Percentiles rank a stretch among this genome's conserved stretches.
Evolutionary conservation across 2,888 invertebrate genomes (phyloP).

Genomic region (Busseola fusca): DNA sequence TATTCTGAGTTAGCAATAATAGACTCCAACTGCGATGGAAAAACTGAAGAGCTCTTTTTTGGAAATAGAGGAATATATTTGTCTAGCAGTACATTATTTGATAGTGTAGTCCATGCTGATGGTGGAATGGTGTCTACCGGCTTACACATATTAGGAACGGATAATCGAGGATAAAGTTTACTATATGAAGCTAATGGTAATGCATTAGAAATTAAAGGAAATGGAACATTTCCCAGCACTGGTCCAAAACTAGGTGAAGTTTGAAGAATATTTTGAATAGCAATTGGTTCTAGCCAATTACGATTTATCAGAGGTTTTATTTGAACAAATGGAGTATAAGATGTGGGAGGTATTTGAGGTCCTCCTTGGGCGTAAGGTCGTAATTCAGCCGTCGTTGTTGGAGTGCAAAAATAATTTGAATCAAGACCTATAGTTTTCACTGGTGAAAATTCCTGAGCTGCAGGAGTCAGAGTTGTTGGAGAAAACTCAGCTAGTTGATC

Average conservation of each 20-base stretch:
- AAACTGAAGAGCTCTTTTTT: background rate
- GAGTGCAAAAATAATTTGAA: background rate
- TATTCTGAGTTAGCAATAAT: background rate
- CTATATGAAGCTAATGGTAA: background rate
- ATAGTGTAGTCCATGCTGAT: background rate
- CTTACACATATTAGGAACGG: background rate
- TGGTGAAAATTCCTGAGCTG: background rate
- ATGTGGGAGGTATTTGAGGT: background rate
- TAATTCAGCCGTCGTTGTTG: background rate
- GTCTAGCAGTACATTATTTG: background rate
- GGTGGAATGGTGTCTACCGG: background rate
- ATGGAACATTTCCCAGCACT: background rate
- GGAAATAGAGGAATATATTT: conserved; percentile 2
- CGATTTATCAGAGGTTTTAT: background rate
- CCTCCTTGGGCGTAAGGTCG: background rate
- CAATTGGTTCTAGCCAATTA: background rate
- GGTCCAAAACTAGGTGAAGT: background rate
- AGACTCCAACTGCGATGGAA: background rate
- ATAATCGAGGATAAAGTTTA: background rate
- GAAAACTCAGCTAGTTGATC: background rate
- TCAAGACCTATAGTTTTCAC: background rate
- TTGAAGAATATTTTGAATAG: conserved; percentile 7
- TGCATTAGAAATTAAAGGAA: background rate
- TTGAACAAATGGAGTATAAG: conserved; percentile 1
- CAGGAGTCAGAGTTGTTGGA: background rate